Evolutionary conservation across 2,113 vertebrate genomes (phyloP).

Genomic region (Phocoena phocoena): DNA sequence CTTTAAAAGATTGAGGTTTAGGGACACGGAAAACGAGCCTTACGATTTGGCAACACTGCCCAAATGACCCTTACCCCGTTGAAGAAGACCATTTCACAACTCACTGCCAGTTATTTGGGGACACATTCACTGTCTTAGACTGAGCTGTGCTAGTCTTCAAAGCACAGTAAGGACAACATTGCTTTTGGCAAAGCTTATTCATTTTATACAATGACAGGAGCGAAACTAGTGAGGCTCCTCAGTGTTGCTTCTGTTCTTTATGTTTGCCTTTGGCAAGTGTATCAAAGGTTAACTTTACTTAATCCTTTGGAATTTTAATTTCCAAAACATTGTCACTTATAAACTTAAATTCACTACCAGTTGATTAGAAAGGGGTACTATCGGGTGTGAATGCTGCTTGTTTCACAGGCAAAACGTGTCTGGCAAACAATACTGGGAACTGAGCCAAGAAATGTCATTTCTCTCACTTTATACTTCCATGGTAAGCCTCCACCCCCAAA

Average conservation of each 20-base stretch:
- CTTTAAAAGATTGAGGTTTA: slow-evolving; percentile 19
- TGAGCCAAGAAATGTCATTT: slow-evolving; percentile 58
- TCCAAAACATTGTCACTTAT: background rate
- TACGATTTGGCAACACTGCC: background rate
- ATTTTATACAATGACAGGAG: background rate
- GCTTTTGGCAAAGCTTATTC: background rate
- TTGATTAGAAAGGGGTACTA: background rate
- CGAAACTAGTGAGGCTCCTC: background rate
- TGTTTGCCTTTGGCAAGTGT: background rate
- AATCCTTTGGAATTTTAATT: slow-evolving; percentile 49
- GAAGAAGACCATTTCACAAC: background rate
- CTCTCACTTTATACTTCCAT: slow-evolving; percentile 46
- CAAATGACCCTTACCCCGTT: background rate
- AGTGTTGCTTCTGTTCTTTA: background rate
- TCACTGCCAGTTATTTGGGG: background rate
- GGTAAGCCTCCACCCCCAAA: slow-evolving; percentile 36
- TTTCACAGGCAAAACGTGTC: slow-evolving; percentile 41
- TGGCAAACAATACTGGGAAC: slow-evolving; percentile 63
- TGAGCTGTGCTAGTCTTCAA: background rate
- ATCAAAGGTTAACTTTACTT: background rate
- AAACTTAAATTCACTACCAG: background rate
- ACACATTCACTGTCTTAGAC: background rate
- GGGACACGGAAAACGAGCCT: slow-evolving; percentile 1
- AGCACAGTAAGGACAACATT: background rate
- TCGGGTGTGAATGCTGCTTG: background rate